These are phyloP conservation scores for Heterohyrax brucei DNA, from an alignment of 2,797 vertebrate species.

Conservation along the genomic window DNA sequence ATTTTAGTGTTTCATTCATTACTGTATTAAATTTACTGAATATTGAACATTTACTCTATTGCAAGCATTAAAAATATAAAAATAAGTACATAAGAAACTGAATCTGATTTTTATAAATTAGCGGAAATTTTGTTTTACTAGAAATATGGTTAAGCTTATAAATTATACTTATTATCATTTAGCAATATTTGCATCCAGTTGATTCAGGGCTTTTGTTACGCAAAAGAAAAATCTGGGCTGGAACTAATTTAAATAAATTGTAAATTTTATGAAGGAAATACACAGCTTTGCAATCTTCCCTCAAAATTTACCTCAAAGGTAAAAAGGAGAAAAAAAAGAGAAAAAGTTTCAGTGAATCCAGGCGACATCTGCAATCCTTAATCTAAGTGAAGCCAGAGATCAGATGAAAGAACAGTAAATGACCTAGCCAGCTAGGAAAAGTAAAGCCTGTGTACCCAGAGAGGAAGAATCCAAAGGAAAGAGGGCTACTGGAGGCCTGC, in stretches of 20 bases:
- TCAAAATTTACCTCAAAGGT: background rate
- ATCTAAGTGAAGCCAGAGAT: background rate
- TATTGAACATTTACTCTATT: background rate
- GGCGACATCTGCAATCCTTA: background rate
- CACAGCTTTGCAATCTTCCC: background rate
- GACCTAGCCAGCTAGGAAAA: background rate
- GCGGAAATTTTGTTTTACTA: constrained; percentile 3
- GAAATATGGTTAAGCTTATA: constrained; percentile 29
- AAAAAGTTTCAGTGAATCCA: background rate
- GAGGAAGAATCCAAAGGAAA: background rate
- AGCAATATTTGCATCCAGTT: background rate
- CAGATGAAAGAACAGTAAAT: background rate
- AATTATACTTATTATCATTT: background rate
- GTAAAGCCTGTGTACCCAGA: background rate
- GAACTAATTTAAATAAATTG: background rate
- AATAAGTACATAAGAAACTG: constrained; percentile 5
- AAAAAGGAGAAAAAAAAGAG: background rate
- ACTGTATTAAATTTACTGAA: background rate
- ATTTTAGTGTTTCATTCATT: constrained; percentile 9
- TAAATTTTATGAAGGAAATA: constrained; percentile 10
- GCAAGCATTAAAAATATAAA: constrained; percentile 19
- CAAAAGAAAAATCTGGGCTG: background rate
- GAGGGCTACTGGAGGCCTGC: background rate
- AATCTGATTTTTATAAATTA: constrained; percentile 3
- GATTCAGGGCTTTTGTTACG: background rate